Evolutionary conservation across 2,113 vertebrate species (phyloP).

Genomic region (Pandion haliaetus): DNA sequence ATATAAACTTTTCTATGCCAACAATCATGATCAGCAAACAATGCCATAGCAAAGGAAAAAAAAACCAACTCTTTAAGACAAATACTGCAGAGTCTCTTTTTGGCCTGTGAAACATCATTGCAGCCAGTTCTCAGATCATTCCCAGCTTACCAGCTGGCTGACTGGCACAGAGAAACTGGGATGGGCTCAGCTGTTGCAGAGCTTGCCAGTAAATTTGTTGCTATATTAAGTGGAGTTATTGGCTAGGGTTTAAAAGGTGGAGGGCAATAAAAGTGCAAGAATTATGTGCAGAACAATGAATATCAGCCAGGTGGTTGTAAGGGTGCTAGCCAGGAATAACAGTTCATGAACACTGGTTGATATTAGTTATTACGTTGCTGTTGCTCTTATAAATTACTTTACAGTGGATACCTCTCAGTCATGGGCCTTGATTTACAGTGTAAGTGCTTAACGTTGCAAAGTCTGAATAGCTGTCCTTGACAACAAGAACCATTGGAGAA

Average conservation of each 20-base stretch:
- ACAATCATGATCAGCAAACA: not conserved
- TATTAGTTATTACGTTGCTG: not conserved
- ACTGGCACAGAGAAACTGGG: conserved; percentile 18
- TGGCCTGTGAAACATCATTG: not conserved
- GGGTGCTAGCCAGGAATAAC: not conserved
- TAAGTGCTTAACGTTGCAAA: not conserved
- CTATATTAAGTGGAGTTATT: not conserved
- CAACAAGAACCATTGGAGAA: not conserved
- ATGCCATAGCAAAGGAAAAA: not conserved
- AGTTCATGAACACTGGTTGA: not conserved
- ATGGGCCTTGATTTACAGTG: not conserved
- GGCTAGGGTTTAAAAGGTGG: conserved; percentile 13
- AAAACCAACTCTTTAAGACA: not conserved
- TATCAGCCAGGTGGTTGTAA: not conserved
- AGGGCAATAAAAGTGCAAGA: conserved; percentile 3
- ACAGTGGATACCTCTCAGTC: not conserved
- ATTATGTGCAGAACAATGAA: not conserved
- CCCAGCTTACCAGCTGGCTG: conserved; percentile 43
- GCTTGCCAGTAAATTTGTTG: conserved; percentile 26
- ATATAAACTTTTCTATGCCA: not conserved
- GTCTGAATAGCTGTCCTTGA: not conserved
- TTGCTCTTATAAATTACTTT: not conserved
- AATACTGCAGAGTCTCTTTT: not conserved
- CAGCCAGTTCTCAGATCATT: not conserved
- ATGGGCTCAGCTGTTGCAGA: conserved; percentile 33